Conservation (phyloP, 2,797 vertebrate genomes). For the Danio albolineatus region DNA sequence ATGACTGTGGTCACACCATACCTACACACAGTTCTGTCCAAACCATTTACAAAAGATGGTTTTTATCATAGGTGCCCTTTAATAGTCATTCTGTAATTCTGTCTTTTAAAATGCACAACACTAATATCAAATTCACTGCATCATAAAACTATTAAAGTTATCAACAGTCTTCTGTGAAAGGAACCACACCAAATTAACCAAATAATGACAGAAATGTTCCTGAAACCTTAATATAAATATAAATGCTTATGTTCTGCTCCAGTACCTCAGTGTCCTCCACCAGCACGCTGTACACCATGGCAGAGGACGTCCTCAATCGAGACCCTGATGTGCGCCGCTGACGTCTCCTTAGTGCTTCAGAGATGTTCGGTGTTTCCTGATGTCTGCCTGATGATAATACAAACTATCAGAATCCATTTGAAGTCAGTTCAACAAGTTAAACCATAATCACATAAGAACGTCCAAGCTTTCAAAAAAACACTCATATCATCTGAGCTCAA, state of each 20-base stretch:
- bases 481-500: too few relatives aligned
- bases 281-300: slow-evolving; percentile 74
- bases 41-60: too few relatives aligned
- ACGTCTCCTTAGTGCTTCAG: slow-evolving; percentile 42
- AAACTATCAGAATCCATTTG: background rate
- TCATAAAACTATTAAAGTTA: background rate
- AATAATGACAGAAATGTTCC: background rate
- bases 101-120: too few relatives aligned
- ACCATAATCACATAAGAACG: too few relatives aligned
- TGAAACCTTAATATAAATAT: background rate
- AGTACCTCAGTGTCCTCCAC: slow-evolving; percentile 73
- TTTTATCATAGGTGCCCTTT: too few relatives aligned
- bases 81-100: too few relatives aligned
- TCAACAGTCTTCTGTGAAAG: background rate
- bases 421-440: background rate
- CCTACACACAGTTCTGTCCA: too few relatives aligned
- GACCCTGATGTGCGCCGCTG: slow-evolving; percentile 44
- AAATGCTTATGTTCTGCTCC: background rate
- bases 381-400: slow-evolving; percentile 31
- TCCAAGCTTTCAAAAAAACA: too few relatives aligned
- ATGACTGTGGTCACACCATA: too few relatives aligned
- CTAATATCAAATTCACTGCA: background rate
- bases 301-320: slow-evolving; percentile 49
- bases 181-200: background rate
- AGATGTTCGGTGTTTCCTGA: slow-evolving; percentile 25